Evolutionary conservation across 64 coral and sea anemone genomes (phyloP), one percentile per base, ranked within the genome.

Genomic region (Exaiptasia diaphana): DNA sequence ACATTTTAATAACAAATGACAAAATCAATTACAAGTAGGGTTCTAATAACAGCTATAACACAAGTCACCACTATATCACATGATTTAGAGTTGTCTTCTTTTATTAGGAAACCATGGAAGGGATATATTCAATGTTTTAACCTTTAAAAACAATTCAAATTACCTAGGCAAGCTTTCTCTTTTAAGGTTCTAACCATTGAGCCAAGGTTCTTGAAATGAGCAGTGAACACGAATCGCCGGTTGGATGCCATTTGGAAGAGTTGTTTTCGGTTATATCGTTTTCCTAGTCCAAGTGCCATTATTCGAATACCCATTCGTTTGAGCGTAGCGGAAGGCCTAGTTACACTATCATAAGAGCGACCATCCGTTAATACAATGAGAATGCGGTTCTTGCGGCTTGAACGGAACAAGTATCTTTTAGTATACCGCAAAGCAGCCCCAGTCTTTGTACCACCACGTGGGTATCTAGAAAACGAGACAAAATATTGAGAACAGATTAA

Each of bases 331-430:
- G 84, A 41, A 8, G 84, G 72, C 4, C 15, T 28, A 10, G 39
- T 50, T 1, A 87, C 84, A 20, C 58, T 38, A 49, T 87, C 84
- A 42, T 57, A 77, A 9, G 84, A 87, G 7, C 74, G 73, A 37
- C 84, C 84, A 48, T 76, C 84, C 12, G 84, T 87, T 64, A 87
- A 77, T 11, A 87, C 40, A 29, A 87, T 70, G 4, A 94, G 42
- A n/a, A 74, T 54, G 36, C 81, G 74, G 13, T 84, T 82, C 30
- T 52, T 58, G 18, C 75, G 74, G n/a, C 79, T 77, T 29, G 71
- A 69, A 31, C 52, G 78, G 68, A 94, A 94, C 2, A 94, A 15
- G 28, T 79, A 59, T 9, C 75, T 82, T 39, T 75, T 50, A 1
- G 53, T 55, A 50, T 38, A 89, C 21, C 53, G 37, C 24, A 94